A percentile compares a stretch with the other conserved stretches of the same genome.
These are phyloP conservation scores for Rhynchomys soricoides DNA, from an alignment of 2,113 vertebrate genomes.

Conservation along the genomic window DNA sequence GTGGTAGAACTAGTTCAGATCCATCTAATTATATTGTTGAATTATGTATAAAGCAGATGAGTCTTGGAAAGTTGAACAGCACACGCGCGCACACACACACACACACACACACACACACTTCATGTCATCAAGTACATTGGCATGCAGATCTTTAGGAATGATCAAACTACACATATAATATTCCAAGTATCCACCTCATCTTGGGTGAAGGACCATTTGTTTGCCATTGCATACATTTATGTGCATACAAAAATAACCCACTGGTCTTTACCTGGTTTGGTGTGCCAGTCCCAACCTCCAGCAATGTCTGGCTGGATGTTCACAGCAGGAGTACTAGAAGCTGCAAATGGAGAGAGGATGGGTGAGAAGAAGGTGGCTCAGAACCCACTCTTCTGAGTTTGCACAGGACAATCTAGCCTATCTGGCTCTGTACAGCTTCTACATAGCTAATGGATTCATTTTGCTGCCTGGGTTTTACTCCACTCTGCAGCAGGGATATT, in stretches of 20 bases:
- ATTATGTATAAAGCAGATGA: neutral
- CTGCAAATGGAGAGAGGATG: constrained; percentile 74
- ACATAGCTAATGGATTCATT: neutral
- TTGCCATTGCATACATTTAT: neutral
- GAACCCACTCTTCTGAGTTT: neutral
- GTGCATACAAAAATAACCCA: neutral
- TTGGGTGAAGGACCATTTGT: neutral
- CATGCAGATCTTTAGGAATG: neutral
- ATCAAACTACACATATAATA: neutral
- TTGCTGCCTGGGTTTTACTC: neutral
- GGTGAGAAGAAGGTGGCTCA: neutral
- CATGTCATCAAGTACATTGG: neutral
- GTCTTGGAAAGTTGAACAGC: neutral
- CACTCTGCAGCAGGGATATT: neutral
- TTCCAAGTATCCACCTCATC: neutral
- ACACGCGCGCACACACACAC: neutral
- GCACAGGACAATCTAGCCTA: neutral
- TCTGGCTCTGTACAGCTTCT: too few relatives aligned
- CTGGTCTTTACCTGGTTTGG: constrained; percentile 85
- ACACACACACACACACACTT: neutral
- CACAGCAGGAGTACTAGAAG: constrained; percentile 91
- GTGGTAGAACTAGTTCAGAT: neutral
- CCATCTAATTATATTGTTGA: neutral
- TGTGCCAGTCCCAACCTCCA: constrained; percentile 95
- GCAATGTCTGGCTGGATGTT: constrained; percentile 95